A percentile compares a stretch with the other conserved stretches of the same genome.
Conservation (phyloP, 1,140 invertebrate genomes). For the Drosophila pseudoananassae region DNA sequence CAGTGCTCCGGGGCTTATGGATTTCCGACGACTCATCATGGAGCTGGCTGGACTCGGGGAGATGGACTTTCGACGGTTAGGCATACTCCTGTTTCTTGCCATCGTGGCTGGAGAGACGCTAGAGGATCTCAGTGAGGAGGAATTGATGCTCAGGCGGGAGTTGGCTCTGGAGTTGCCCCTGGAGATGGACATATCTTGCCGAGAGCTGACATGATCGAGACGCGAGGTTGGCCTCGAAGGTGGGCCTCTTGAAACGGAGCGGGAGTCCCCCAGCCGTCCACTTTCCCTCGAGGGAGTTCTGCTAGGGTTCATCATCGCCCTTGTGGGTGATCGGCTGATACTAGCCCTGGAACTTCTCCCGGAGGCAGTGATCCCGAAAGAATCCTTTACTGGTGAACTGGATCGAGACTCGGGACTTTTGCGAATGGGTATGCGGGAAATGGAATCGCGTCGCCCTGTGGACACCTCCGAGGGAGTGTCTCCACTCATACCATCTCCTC, state of each 20-base stretch:
- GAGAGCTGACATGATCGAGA: slow-evolving; percentile 49
- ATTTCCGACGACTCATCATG: slow-evolving; percentile 43
- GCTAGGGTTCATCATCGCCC: slow-evolving; percentile 33
- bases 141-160: slow-evolving; percentile 71
- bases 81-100: slow-evolving; percentile 22
- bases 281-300: slow-evolving; percentile 38
- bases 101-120: slow-evolving; percentile 65
- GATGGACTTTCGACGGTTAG: slow-evolving; percentile 66
- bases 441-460: slow-evolving; percentile 57
- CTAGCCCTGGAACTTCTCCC: slow-evolving; percentile 52
- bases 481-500: slow-evolving; percentile 26
- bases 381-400: slow-evolving; percentile 55
- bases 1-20: slow-evolving; percentile 56
- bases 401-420: slow-evolving; percentile 63
- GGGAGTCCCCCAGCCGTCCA: slow-evolving; percentile 44
- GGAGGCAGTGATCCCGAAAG: slow-evolving; percentile 20
- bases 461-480: slow-evolving; percentile 57
- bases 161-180: slow-evolving; percentile 66
- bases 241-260: slow-evolving; percentile 51
- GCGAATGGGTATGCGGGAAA: slow-evolving; percentile 73
- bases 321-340: slow-evolving; percentile 63
- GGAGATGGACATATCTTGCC: slow-evolving; percentile 48
- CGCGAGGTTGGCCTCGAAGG: slow-evolving; percentile 65
- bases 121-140: slow-evolving; percentile 56
- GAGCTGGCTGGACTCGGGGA: slow-evolving; percentile 58